These are phyloP conservation scores for Myotis myotis DNA, from an alignment of 2,797 vertebrate genomes.

Conservation along the genomic window DNA sequence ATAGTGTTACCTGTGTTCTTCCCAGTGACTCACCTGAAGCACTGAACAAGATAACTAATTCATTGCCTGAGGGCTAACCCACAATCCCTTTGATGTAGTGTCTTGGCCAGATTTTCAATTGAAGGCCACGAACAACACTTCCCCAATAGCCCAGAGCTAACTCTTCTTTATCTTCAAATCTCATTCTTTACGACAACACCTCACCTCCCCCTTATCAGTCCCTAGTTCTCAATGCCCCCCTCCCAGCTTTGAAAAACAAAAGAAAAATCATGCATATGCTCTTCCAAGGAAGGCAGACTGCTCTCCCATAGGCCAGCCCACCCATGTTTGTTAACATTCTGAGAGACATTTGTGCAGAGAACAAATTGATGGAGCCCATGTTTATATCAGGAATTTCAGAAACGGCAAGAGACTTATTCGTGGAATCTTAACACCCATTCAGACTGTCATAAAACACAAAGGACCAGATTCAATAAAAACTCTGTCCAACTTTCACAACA, in stretches of 20 bases:
- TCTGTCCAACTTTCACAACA: conserved; percentile 80
- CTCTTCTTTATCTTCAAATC: not conserved
- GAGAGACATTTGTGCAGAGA: conserved; percentile 66
- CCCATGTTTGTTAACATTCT: conserved; percentile 54
- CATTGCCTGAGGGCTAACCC: not conserved
- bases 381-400: conserved; percentile 77
- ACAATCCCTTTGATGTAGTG: not conserved
- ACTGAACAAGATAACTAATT: not conserved
- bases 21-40: conserved; percentile 28
- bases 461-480: conserved; percentile 81
- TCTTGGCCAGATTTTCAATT: conserved; percentile 15
- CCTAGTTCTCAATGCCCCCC: not conserved
- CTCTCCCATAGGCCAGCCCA: conserved; percentile 36
- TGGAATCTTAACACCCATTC: conserved; percentile 79
- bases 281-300: conserved; percentile 33
- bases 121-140: conserved; percentile 11
- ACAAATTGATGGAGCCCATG: conserved; percentile 65
- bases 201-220: not conserved
- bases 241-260: conserved; percentile 35
- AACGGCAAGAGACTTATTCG: conserved; percentile 76
- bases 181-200: not conserved
- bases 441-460: conserved; percentile 81
- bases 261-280: not conserved
- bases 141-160: not conserved
- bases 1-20: not conserved